phyloP scores from a whole-genome alignment of 1,140 invertebrate genomes.

The Atta cephalotes region DNA sequence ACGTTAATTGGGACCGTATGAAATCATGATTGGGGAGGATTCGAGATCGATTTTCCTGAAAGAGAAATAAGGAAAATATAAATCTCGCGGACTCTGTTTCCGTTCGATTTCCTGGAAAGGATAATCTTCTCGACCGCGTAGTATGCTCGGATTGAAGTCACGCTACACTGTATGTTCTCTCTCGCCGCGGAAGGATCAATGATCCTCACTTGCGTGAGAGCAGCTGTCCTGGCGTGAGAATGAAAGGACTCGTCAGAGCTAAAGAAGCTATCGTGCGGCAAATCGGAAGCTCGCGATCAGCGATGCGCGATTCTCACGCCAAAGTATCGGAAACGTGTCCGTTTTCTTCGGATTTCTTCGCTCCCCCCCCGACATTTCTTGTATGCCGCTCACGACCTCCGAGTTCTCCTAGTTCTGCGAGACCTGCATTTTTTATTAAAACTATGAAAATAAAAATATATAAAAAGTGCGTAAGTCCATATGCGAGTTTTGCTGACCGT shows the following conservation, averaged over 20 bases:
- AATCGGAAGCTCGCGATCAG: slow-evolving; percentile 59
- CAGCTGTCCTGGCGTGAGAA: slow-evolving; percentile 19
- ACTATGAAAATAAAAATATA: slow-evolving; percentile 35
- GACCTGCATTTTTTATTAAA: slow-evolving; percentile 40
- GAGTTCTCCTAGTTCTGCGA: slow-evolving; percentile 36
- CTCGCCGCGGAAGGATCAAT: slow-evolving; percentile 49
- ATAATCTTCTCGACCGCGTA: slow-evolving; percentile 48
- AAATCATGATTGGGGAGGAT: background rate
- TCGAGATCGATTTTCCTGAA: slow-evolving; percentile 24
- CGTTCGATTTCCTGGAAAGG: slow-evolving; percentile 52
- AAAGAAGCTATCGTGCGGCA: slow-evolving; percentile 46
- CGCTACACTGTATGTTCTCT: slow-evolving; percentile 41
- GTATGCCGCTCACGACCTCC: slow-evolving; percentile 31
- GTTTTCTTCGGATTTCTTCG: slow-evolving; percentile 49
- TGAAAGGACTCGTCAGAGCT: slow-evolving; percentile 41
- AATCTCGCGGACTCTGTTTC: slow-evolving; percentile 47
- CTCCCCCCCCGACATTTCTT: background rate
- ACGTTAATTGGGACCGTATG: slow-evolving; percentile 27
- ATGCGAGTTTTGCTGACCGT: background rate
- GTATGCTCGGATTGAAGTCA: slow-evolving; percentile 47
- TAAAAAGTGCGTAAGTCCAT: slow-evolving; percentile 2
- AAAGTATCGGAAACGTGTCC: slow-evolving; percentile 58
- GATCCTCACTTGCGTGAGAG: slow-evolving; percentile 47
- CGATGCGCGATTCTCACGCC: slow-evolving; percentile 62
- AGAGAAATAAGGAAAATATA: slow-evolving; percentile 57